Evolutionary conservation across 2,888 invertebrate genomes (phyloP).

Genomic region (Leptodirus hochenwartii): DNA sequence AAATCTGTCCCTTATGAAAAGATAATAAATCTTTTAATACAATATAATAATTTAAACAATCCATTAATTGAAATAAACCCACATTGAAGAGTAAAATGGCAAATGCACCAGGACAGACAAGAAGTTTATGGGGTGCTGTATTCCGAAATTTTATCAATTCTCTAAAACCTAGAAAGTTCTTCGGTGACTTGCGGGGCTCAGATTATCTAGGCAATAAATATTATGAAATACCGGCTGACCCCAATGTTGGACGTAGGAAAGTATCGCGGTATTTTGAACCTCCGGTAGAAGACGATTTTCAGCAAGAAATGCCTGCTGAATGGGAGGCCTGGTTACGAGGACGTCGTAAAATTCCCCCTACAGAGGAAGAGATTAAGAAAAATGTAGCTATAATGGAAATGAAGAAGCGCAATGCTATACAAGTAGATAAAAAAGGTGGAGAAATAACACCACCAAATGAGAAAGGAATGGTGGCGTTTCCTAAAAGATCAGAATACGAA

Average conservation of each 20-base stretch:
- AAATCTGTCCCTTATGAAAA: too few relatives aligned
- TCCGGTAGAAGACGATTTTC: slow-evolving; percentile 38
- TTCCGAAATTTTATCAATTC: slow-evolving; percentile 45
- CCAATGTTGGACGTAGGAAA: slow-evolving; percentile 42
- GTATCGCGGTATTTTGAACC: slow-evolving; percentile 59
- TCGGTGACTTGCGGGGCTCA: slow-evolving; percentile 41
- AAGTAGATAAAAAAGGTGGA: slow-evolving; percentile 40
- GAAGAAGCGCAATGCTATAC: slow-evolving; percentile 58
- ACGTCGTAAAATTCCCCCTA: slow-evolving; percentile 41
- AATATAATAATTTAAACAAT: too few relatives aligned
- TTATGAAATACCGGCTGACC: slow-evolving; percentile 56
- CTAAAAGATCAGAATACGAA: slow-evolving; percentile 34
- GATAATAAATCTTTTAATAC: too few relatives aligned
- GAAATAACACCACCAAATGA: slow-evolving; percentile 27
- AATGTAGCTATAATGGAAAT: slow-evolving; percentile 52
- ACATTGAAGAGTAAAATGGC: too few relatives aligned
- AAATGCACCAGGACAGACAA: too few relatives aligned
- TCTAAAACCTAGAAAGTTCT: slow-evolving; percentile 33
- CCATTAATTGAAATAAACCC: too few relatives aligned
- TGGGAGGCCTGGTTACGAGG: slow-evolving; percentile 79
- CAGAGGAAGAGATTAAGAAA: slow-evolving; percentile 48
- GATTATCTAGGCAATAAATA: slow-evolving; percentile 72
- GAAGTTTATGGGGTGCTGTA: slow-evolving; percentile 15
- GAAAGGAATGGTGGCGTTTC: slow-evolving; percentile 26
- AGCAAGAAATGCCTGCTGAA: slow-evolving; percentile 62